phyloP scores from a whole-genome alignment of 2,113 vertebrate species.

The Gymnocephalus cernua region DNA sequence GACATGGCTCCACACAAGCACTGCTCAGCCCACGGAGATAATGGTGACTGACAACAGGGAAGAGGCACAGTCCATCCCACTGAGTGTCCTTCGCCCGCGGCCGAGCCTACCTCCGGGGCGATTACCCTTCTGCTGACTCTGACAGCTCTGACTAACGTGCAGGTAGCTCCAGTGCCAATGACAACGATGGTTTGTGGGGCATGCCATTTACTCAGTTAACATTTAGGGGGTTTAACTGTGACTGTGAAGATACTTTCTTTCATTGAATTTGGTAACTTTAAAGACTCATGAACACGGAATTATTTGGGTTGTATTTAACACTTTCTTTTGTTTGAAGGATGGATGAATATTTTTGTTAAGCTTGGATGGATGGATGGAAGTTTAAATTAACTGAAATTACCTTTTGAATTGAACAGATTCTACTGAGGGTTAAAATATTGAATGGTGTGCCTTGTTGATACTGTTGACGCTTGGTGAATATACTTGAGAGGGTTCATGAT shows the following conservation, averaged over 20 bases:
- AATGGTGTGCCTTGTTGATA: background rate
- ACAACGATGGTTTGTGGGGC: background rate
- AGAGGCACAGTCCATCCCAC: no score
- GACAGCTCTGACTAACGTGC: slow-evolving; percentile 1
- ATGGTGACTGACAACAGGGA: background rate
- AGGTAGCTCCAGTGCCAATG: background rate
- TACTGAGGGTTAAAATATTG: background rate
- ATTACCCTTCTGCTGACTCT: slow-evolving; percentile 6
- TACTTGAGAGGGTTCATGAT: background rate
- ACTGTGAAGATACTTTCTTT: background rate
- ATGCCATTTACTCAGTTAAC: no score
- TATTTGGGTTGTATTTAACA: no score
- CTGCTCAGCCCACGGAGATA: background rate
- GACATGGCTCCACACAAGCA: background rate
- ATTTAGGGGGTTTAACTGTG: background rate
- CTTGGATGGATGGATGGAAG: no score
- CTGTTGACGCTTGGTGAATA: background rate
- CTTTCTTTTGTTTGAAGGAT: background rate
- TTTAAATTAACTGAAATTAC: background rate
- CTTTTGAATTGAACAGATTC: background rate
- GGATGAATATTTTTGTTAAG: no score
- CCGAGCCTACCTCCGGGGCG: background rate
- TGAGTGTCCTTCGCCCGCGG: background rate
- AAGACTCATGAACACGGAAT: background rate
- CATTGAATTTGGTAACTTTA: background rate